A percentile compares a stretch with the other conserved stretches of the same genome.
Evolutionary conservation across 2,113 vertebrate genomes (phyloP).

Genomic region (Ascaphus truei): DNA sequence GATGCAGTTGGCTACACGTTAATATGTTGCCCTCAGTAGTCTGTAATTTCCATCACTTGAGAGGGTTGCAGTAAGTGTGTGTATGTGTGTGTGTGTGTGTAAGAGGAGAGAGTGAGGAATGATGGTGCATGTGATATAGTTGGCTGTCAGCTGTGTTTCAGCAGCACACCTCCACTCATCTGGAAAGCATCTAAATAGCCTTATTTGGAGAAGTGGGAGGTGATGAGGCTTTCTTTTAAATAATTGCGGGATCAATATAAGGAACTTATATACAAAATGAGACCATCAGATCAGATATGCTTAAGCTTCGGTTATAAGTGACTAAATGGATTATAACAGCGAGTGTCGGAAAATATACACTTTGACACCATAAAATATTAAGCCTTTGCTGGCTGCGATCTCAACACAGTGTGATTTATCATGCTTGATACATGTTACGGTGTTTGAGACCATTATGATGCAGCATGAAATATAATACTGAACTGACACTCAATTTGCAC

Average conservation of each 20-base stretch:
- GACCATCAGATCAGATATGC: conserved; percentile 37
- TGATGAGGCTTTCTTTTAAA: conserved; percentile 61
- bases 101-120: conserved; percentile 52
- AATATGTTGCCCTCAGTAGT: conserved; percentile 76
- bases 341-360: neutral
- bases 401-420: neutral
- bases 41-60: conserved; percentile 64
- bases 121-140: conserved; percentile 62
- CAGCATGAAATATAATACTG: neutral
- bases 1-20: conserved; percentile 88
- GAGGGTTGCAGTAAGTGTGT: conserved; percentile 49
- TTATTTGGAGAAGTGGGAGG: conserved; percentile 65
- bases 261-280: conserved; percentile 43
- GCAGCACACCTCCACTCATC: conserved; percentile 60
- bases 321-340: conserved; percentile 13
- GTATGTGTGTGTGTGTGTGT: conserved; percentile 36
- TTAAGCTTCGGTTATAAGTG: conserved; percentile 10
- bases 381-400: neutral
- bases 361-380: neutral
- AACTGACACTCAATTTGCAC: neutral
- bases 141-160: conserved; percentile 59
- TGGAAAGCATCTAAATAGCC: conserved; percentile 75
- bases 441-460: neutral
- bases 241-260: conserved; percentile 57
- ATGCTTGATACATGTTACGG: neutral